A percentile compares a stretch with the other conserved stretches of the same genome.
Conservation (phyloP, 2,797 vertebrate genomes). For the Xenentodon cancila region DNA sequence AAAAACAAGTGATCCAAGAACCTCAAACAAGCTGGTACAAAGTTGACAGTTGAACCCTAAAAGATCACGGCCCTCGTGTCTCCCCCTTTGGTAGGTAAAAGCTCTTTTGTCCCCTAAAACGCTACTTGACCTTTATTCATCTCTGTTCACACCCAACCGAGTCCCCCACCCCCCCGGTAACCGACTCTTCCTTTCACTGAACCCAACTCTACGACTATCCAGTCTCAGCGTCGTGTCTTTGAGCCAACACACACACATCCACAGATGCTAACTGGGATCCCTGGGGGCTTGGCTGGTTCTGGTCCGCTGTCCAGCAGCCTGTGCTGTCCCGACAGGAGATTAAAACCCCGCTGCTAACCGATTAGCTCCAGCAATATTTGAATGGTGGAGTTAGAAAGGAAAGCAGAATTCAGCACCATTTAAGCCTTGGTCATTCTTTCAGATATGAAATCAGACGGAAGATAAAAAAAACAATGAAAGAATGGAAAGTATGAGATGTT, state of each 20-base stretch:
- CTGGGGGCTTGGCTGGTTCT: slow-evolving; percentile 49
- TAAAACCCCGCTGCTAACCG: slow-evolving; percentile 57
- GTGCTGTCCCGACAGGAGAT: slow-evolving; percentile 41
- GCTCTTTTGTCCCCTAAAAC: slow-evolving; percentile 51
- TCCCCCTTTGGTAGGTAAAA: slow-evolving; percentile 51
- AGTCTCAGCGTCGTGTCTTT: slow-evolving; percentile 10
- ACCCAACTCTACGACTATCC: slow-evolving; percentile 40
- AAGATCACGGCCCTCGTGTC: no score
- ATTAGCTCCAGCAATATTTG: slow-evolving; percentile 55
- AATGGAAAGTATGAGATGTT: slow-evolving; percentile 41
- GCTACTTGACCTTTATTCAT: slow-evolving; percentile 62
- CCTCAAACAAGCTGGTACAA: slow-evolving; percentile 9
- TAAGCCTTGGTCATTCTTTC: slow-evolving; percentile 49
- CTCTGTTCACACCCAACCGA: slow-evolving; percentile 69
- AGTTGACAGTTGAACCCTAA: slow-evolving; percentile 41
- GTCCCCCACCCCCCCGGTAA: slow-evolving; percentile 40
- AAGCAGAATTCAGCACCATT: slow-evolving; percentile 50
- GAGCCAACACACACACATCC: slow-evolving; percentile 51
- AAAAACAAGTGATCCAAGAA: not conserved
- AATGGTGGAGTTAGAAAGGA: slow-evolving; percentile 33
- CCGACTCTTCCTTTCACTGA: slow-evolving; percentile 37
- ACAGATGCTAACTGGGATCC: slow-evolving; percentile 57
- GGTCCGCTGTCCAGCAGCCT: slow-evolving; percentile 56
- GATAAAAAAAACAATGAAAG: slow-evolving; percentile 33
- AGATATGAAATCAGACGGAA: slow-evolving; percentile 58